Base-by-base conservation (phyloP, 2,113 vertebrate genomes). In the Microtus oregoni region DNA sequence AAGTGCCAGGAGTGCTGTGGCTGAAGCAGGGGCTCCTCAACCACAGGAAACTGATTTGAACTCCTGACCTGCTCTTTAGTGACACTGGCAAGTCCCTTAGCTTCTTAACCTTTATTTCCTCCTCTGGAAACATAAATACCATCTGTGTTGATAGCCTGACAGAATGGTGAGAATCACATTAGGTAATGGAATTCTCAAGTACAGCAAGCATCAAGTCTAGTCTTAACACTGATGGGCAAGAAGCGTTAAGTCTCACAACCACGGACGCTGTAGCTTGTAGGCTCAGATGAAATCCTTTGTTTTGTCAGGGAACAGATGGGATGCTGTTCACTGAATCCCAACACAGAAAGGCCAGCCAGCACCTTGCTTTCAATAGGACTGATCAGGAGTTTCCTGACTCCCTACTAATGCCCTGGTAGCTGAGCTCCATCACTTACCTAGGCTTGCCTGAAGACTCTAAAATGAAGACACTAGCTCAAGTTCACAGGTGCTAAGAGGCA, bases 61-160 rank as follows among this genome's bases (percentile, higher is more conserved):
- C 86, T 70, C 26, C 52, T 75, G 63, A 38, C 90, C 17, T 38
- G 20, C 19, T 95, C n/a, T 20, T 86, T 13, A 89, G 58, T 92
- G 82, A 86, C 52, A 14, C 35, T 70, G 82, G 86, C n/a, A 96
- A 94, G 76, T 76, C 90, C 75, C 92, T 90, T 78, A 20, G 50
- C n/a, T 95, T 77, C 73, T 86, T 76, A 83, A 61, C 58, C 75
- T 96, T 58, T 26, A 65, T 78, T 95, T 93, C 90, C 85, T 94
- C 70, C n/a, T 87, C 55, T 96, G 83, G 94, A 96, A 94, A 97
- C 78, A 89, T 22, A 92, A 87, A 95, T 72, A 83, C 68, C 52
- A 70, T 94, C 77, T 96, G 61, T 92, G 73, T 22, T 10, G n/a
- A 30, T 83, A 75, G 95, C 86, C 93, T 70, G 68, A 73, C 44